A percentile compares a stretch with the other conserved stretches of the same genome.
These are phyloP conservation scores for Spinibarbus caldwelli DNA, from an alignment of 2,797 vertebrate genomes.

Conservation along the genomic window DNA sequence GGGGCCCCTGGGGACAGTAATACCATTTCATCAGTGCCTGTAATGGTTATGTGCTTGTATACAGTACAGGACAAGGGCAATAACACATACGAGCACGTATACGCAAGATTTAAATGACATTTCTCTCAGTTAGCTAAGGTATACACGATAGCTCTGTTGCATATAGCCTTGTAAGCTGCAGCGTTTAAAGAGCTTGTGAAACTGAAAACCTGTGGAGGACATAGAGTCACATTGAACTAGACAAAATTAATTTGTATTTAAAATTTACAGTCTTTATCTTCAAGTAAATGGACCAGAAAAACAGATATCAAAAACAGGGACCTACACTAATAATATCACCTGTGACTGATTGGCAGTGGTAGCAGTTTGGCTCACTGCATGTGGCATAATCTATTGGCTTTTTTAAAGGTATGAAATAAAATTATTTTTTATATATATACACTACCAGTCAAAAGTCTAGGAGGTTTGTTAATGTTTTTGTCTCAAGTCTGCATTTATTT, in stretches of 20 bases:
- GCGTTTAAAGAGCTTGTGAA: background rate
- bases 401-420: too few relatives aligned
- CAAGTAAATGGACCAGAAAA: too few relatives aligned
- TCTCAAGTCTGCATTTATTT: too few relatives aligned
- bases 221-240: background rate
- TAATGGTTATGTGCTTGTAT: slow-evolving; percentile 1
- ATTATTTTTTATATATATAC: too few relatives aligned
- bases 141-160: background rate
- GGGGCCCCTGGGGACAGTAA: slow-evolving; percentile 34
- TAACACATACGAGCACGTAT: background rate
- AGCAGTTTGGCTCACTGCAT: too few relatives aligned
- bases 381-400: too few relatives aligned
- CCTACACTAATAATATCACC: too few relatives aligned
- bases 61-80: slow-evolving; percentile 25
- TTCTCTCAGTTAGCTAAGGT: slow-evolving; percentile 10
- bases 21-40: slow-evolving; percentile 33
- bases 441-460: too few relatives aligned
- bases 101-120: background rate
- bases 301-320: too few relatives aligned
- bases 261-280: background rate
- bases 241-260: background rate
- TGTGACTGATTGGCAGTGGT: too few relatives aligned
- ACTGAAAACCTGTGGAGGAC: background rate
- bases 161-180: background rate
- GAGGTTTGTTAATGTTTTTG: too few relatives aligned